Evolutionary conservation across 2,113 vertebrate genomes (phyloP).

Genomic region (Seriola quinqueradiata): DNA sequence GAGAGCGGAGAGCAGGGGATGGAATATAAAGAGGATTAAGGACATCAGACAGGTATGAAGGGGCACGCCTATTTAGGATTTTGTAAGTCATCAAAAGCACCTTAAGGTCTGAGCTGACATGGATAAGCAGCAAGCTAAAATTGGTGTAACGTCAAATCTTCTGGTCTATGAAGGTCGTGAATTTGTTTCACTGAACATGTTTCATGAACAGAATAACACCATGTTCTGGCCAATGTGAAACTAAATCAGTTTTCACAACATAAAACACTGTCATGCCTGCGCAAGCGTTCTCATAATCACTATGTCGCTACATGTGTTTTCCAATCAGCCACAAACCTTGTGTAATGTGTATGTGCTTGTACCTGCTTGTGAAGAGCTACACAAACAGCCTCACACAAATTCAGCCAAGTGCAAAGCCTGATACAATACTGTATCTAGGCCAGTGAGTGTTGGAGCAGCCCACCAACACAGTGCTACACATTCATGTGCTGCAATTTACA

Average conservation of each 20-base stretch:
- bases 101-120: no score
- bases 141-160: no score
- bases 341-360: neutral
- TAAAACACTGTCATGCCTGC: neutral
- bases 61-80: no score
- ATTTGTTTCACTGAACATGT: no score
- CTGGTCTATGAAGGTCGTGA: no score
- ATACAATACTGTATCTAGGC: slow-evolving; percentile 5
- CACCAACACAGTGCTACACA: slow-evolving; percentile 9
- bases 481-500: slow-evolving; percentile 14
- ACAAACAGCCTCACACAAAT: neutral
- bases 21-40: no score
- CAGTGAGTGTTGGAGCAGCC: slow-evolving; percentile 10
- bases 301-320: neutral
- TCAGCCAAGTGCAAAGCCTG: neutral
- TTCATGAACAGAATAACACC: no score
- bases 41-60: no score
- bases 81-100: no score
- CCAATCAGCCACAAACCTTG: neutral
- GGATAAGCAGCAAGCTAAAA: no score
- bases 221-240: neutral
- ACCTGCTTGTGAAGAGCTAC: neutral
- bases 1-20: no score
- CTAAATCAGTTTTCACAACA: neutral
- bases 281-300: neutral